Conservation (phyloP, 2,113 vertebrate genomes). For the Gallinago media region DNA sequence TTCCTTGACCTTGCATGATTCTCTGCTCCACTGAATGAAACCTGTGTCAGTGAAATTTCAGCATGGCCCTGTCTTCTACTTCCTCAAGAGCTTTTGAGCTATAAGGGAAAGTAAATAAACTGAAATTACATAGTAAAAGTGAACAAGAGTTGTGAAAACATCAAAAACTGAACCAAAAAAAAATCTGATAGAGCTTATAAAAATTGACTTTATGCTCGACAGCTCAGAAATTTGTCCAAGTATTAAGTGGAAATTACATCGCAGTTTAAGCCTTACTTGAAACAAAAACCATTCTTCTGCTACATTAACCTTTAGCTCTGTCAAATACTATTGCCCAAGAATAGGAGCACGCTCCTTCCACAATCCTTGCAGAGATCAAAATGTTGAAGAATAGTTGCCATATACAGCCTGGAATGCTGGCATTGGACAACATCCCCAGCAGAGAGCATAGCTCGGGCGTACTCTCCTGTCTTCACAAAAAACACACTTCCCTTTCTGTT, state of each 20-base stretch:
- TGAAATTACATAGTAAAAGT: not conserved
- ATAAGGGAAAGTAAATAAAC: not conserved
- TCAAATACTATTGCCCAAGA: not conserved
- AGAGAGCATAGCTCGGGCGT: fast-evolving
- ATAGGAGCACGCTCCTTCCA: not conserved
- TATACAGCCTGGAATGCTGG: not conserved
- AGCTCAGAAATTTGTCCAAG: not conserved
- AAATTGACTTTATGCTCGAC: not conserved
- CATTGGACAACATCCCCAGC: not conserved
- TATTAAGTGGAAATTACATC: not conserved
- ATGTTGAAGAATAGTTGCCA: not conserved
- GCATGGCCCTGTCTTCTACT: not conserved
- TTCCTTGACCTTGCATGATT: not conserved
- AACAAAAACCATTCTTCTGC: not conserved
- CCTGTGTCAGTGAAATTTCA: not conserved
- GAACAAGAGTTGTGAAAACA: not conserved
- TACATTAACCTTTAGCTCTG: not conserved
- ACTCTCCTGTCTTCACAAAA: not conserved
- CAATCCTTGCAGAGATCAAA: not conserved
- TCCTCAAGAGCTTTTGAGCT: not conserved
- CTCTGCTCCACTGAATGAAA: not conserved
- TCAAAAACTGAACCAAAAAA: not conserved
- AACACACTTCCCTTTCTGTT: not conserved
- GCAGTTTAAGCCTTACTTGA: not conserved
- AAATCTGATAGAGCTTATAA: not conserved